Conservation (phyloP, 2,113 vertebrate genomes). For the Beaufortia kweichowensis region DNA sequence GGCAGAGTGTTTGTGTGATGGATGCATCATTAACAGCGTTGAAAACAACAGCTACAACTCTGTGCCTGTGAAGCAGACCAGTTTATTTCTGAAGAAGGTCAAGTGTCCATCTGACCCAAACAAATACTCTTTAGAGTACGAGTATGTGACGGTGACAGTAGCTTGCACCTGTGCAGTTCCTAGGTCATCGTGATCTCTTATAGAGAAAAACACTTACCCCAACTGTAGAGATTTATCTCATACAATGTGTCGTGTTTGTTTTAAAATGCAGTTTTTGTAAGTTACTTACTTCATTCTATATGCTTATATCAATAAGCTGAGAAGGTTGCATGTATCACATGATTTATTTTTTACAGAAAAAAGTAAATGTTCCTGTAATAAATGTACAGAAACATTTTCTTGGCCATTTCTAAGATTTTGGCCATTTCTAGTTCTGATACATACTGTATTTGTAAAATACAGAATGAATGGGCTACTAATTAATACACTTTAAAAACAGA, state of each 20-base stretch:
- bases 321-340: slow-evolving; percentile 41
- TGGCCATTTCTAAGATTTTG: no score
- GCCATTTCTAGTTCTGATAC: no score
- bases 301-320: slow-evolving; percentile 52
- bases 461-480: background rate
- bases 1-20: slow-evolving; percentile 81
- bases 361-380: no score
- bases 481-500: background rate
- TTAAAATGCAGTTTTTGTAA: slow-evolving; percentile 61
- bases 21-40: slow-evolving; percentile 74
- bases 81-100: slow-evolving; percentile 75
- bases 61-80: slow-evolving; percentile 64
- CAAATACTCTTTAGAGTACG: slow-evolving; percentile 63
- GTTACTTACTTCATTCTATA: slow-evolving; percentile 33
- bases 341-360: slow-evolving; percentile 25
- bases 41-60: slow-evolving; percentile 78
- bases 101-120: slow-evolving; percentile 39
- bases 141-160: slow-evolving; percentile 71
- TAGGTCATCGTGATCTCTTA: slow-evolving; percentile 20
- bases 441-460: no score
- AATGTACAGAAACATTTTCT: no score
- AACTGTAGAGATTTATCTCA: slow-evolving; percentile 49
- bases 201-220: slow-evolving; percentile 38
- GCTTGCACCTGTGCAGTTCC: slow-evolving; percentile 82
- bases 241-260: slow-evolving; percentile 64